Evolutionary conservation across 2,113 vertebrate genomes (phyloP).

Genomic region (Elachura formosa): DNA sequence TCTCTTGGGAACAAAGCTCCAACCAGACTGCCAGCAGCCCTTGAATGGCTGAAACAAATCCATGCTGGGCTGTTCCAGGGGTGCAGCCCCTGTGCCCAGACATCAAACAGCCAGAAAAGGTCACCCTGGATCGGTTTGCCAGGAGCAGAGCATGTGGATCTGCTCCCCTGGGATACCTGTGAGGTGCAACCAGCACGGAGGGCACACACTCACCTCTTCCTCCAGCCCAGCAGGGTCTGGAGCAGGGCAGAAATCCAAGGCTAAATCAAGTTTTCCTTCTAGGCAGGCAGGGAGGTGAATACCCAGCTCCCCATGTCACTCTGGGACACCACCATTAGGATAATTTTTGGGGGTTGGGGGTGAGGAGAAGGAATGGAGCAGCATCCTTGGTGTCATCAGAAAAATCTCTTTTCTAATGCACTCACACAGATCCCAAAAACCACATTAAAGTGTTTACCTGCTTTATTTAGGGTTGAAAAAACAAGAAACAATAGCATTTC

Average conservation of each 20-base stretch:
- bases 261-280: rapidly evolving
- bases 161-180: neutral
- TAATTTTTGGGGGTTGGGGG: neutral
- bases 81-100: neutral
- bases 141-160: neutral
- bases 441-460: neutral
- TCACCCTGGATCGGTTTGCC: neutral
- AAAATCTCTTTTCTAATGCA: neutral
- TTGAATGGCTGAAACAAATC: neutral
- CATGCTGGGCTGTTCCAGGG: rapidly evolving
- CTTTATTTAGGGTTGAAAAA: neutral
- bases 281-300: neutral
- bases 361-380: neutral
- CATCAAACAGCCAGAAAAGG: neutral
- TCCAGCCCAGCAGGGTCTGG: neutral
- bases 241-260: neutral
- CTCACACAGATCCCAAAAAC: too few species aligned
- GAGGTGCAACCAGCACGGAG: neutral
- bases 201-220: rapidly evolving
- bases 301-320: neutral
- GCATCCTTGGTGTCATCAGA: neutral
- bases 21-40: neutral
- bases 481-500: neutral
- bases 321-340: neutral
- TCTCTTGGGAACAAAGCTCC: neutral